Evolutionary conservation across 2,797 vertebrate species (phyloP).

Genomic region (Acrossocheilus fasciatus): DNA sequence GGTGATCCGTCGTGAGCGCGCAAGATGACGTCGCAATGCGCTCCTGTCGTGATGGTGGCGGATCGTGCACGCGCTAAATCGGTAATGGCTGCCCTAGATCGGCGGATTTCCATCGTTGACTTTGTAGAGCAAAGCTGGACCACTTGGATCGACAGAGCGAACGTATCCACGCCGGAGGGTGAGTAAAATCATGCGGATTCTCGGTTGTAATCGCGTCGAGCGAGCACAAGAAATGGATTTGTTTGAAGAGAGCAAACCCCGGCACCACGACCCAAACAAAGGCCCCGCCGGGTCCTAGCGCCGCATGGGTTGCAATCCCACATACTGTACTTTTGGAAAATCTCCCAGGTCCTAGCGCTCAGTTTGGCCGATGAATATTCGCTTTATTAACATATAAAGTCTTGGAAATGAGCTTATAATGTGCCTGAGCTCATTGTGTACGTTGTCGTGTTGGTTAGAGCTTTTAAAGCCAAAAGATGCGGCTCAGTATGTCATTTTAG

Average conservation of each 20-base stretch:
- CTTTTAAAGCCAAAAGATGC: not conserved
- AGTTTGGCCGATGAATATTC: not conserved
- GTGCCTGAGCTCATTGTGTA: not conserved
- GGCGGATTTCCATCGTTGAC: constrained; percentile 87
- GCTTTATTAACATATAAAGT: not conserved
- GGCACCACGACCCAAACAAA: constrained; percentile 83
- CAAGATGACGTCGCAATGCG: constrained; percentile 64
- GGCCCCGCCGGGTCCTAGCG: constrained; percentile 89
- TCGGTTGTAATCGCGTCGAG: constrained; percentile 11
- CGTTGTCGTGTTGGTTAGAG: not conserved
- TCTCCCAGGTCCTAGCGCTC: constrained; percentile 54
- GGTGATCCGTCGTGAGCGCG: constrained; percentile 68
- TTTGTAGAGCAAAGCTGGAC: constrained; percentile 91
- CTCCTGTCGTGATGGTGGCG: constrained; percentile 78
- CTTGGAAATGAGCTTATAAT: not conserved
- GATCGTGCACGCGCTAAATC: constrained; percentile 83
- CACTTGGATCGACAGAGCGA: constrained; percentile 83
- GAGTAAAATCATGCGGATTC: constrained; percentile 68
- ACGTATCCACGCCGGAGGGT: constrained; percentile 81
- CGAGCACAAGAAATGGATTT: constrained; percentile 61
- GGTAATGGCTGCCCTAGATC: constrained; percentile 90
- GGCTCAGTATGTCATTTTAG: not conserved
- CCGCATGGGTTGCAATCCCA: constrained; percentile 66
- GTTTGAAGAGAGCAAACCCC: constrained; percentile 67
- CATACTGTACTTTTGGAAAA: constrained; percentile 33